Evolutionary conservation across 2,797 vertebrate species (phyloP), one percentile per base, ranked within the genome.

Genomic region (Phoxinus dragarum): DNA sequence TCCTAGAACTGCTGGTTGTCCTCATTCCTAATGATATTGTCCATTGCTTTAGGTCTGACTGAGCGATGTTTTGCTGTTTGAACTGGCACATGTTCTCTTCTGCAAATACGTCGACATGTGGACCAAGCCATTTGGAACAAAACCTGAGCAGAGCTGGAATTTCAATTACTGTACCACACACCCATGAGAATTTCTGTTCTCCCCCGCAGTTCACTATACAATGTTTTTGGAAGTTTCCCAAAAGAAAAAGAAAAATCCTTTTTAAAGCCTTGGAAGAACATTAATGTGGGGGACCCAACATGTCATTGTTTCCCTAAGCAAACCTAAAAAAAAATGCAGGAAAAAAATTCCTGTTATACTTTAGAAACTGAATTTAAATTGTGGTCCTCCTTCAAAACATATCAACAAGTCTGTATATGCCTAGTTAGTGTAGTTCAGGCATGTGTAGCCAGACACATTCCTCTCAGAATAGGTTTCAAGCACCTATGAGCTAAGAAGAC

Each of bases 321-420:
- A 47, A 49, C 27, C 44, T 34, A 36, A 1, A 21, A 67, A 67
- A 52, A 68, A 27, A 27, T 27, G 1, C 27, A 27, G 27, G 27
- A 27, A 27, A 1, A 21, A 67, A 17, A 52, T 68, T 68, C 16
- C 23, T 7, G 42, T 56, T 44, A 3, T 21, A 19, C 5, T 17
- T 72, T 10, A 7, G 3, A 11, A 72, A 82, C 6, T 61, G 6
- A 31, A 38, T 47, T 19, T 23, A 56, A 8, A 40, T 73, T 67
- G n/a, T 74, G 67, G 56, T 8, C 85, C 59, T 88, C 42, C 66
- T 44, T 71, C 42, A 69, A 36, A 72, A 42, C 66, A 40, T n/a
- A 78, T 74, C 21, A 56, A 77, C 89, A 88, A 72, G 86, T 86
- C 89, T 87, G 87, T 80, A 89, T 88, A 56, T 84, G 89, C n/a